Percentiles rank a stretch among this genome's conserved stretches.
phyloP scores from a whole-genome alignment of 2,888 invertebrate species.

The Andrena chrysosceles region DNA sequence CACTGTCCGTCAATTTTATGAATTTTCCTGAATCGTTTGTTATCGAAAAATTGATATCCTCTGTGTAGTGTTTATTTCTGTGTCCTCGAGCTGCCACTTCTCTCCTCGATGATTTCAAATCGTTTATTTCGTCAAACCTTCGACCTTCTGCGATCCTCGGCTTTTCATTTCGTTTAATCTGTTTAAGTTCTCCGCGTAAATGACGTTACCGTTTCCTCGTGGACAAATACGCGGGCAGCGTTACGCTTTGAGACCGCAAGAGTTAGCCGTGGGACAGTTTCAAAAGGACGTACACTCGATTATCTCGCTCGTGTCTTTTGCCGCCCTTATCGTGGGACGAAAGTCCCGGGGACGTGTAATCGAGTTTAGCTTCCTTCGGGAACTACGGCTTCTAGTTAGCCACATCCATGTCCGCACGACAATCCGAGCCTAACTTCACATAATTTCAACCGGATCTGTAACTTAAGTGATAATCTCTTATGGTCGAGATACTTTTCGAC shows the following conservation, averaged over 20 bases:
- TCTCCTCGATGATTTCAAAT: too few species aligned
- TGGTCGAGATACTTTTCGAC: constrained; percentile 28
- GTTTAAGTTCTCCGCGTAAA: neutral
- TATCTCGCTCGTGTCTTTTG: constrained; percentile 72
- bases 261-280: constrained; percentile 76
- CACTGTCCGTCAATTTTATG: neutral
- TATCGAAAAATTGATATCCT: neutral
- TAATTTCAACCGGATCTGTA: constrained; percentile 33
- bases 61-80: too few species aligned
- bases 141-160: neutral
- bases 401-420: constrained; percentile 23
- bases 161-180: constrained; percentile 3
- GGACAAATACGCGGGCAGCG: neutral
- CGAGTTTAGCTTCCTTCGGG: constrained; percentile 62
- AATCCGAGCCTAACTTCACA: constrained; percentile 15
- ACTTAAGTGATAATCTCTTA: constrained; percentile 31
- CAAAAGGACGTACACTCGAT: constrained; percentile 80
- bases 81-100: too few species aligned
- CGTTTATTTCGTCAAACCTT: neutral
- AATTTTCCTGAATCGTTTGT: neutral
- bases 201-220: neutral
- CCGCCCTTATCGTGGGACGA: constrained; percentile 82
- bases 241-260: constrained; percentile 32
- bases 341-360: constrained; percentile 53
- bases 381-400: constrained; percentile 36